These are phyloP conservation scores for Platysteira castanea DNA, from an alignment of 2,113 vertebrate species.

Conservation along the genomic window DNA sequence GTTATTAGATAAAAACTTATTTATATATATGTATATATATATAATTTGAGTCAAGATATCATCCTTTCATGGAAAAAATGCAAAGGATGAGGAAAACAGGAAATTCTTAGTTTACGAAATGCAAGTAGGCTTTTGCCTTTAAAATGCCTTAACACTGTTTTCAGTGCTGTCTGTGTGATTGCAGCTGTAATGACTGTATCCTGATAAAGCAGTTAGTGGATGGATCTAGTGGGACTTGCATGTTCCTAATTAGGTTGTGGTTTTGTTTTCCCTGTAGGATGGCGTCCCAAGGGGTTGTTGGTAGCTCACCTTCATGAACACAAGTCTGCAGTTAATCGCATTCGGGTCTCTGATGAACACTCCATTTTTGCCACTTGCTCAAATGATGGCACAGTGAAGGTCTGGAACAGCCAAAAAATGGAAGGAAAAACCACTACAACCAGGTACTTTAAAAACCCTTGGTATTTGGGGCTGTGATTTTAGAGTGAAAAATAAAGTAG, in stretches of 20 bases:
- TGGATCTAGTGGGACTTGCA: neutral
- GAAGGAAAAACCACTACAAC: conserved; percentile 98
- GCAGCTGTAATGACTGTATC: neutral
- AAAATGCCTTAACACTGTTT: neutral
- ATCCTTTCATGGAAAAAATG: neutral
- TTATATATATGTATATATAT: neutral
- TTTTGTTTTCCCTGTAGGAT: conserved; percentile 74
- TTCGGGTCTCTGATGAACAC: conserved; percentile 94
- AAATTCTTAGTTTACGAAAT: neutral
- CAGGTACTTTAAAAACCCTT: conserved; percentile 71
- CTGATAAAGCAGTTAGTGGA: neutral
- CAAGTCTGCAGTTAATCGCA: conserved; percentile 92
- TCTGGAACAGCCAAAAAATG: conserved; percentile 99
- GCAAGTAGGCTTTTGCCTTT: neutral
- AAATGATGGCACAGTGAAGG: conserved; percentile 95
- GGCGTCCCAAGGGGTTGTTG: conserved; percentile 93
- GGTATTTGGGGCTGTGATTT: neutral
- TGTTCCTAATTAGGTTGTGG: neutral
- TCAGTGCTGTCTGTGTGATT: neutral
- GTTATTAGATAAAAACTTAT: neutral
- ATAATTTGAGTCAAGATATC: neutral
- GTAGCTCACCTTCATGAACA: conserved; percentile 98
- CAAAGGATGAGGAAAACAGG: neutral
- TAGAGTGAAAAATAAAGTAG: neutral
- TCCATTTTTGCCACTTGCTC: conserved; percentile 96